Conservation (phyloP, 2,113 vertebrate species). For the Hyaena hyaena region DNA sequence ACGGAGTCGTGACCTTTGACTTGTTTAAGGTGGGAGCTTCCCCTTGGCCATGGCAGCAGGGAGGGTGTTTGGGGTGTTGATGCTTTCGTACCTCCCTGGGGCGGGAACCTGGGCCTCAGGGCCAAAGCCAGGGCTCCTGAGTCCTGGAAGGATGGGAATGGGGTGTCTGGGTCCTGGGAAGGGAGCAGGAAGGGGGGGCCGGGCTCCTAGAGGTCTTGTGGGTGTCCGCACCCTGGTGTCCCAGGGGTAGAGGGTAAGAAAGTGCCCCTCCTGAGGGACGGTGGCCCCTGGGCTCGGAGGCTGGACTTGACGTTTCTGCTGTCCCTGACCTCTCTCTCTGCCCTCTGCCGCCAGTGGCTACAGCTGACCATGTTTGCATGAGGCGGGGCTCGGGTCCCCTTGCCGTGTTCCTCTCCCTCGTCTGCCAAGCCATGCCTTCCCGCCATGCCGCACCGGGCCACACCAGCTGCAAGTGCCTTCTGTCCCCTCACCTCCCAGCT, state of each 20-base stretch:
- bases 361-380: conserved; percentile 89
- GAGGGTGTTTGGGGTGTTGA: accelerated
- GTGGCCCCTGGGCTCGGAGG: not conserved
- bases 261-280: accelerated
- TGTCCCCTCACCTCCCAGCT: not conserved
- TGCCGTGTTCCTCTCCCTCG: not conserved
- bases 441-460: not conserved
- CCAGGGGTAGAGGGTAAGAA: not conserved
- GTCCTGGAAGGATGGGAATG: not conserved
- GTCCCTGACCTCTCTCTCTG: not conserved
- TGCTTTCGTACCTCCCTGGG: not conserved
- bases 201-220: not conserved
- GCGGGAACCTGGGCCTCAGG: not conserved
- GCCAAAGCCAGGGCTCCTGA: not conserved
- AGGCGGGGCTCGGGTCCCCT: not conserved
- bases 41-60: not conserved
- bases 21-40: conserved; percentile 88
- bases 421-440: conserved; percentile 35
- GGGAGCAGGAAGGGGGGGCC: not conserved
- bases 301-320: accelerated
- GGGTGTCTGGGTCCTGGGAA: not conserved
- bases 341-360: conserved; percentile 80
- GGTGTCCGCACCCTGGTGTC: not conserved
- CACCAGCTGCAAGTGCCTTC: conserved; percentile 83
- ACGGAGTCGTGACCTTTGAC: conserved; percentile 89